Evolutionary conservation across 2,888 invertebrate species (phyloP).

Genomic region (Euproctis similis): DNA sequence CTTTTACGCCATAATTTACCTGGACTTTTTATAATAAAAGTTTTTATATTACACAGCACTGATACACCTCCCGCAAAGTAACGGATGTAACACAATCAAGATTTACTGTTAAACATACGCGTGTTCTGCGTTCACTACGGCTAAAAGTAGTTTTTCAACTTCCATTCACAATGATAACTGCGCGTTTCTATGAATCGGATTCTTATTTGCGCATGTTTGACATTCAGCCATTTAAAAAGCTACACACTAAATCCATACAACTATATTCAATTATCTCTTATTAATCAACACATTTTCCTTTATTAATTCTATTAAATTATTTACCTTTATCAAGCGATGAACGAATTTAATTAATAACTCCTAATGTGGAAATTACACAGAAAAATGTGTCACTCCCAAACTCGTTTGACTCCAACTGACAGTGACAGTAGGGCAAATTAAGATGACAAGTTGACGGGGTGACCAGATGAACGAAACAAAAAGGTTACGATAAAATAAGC

Average conservation of each 20-base stretch:
- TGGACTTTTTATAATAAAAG: no score
- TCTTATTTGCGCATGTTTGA: constrained; percentile 20
- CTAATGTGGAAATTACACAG: constrained; percentile 11
- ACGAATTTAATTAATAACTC: constrained; percentile 11
- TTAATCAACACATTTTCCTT: not conserved
- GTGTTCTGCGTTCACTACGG: constrained; percentile 29
- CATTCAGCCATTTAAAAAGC: constrained; percentile 7
- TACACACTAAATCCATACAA: no score
- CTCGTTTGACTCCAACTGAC: constrained; percentile 26
- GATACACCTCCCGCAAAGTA: constrained; percentile 44
- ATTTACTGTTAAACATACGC: constrained; percentile 48
- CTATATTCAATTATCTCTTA: not conserved
- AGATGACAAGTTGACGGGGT: constrained; percentile 19
- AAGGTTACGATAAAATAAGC: no score
- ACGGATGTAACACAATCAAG: constrained; percentile 49
- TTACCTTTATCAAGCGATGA: constrained; percentile 21
- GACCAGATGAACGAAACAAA: no score
- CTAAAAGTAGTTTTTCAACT: constrained; percentile 49
- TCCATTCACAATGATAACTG: constrained; percentile 34
- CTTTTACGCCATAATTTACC: constrained; percentile 19
- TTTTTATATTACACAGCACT: no score
- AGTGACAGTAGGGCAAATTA: not conserved
- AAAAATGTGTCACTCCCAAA: constrained; percentile 29
- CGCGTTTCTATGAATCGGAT: constrained; percentile 25
- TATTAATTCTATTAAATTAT: constrained; percentile 4